Evolutionary conservation across 2,113 vertebrate genomes (phyloP).

Genomic region (Myotis davidii): DNA sequence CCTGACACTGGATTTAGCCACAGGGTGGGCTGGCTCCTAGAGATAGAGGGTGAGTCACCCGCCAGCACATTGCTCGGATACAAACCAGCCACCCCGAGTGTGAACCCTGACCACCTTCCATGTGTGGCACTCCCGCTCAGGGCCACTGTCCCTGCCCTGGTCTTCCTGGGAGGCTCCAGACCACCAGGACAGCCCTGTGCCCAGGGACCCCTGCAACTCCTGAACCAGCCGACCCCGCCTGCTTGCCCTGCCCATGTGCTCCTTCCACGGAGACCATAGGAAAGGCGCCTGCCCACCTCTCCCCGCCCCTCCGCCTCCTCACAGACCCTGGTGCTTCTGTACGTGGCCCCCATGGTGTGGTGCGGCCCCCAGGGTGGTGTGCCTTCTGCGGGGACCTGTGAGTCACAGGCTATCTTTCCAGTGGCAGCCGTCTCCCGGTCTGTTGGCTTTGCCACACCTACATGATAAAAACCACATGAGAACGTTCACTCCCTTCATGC

Average conservation of each 20-base stretch:
- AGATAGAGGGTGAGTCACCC: background rate
- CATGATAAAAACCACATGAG: background rate
- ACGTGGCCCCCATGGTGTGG: background rate
- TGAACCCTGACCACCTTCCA: background rate
- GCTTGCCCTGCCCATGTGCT: background rate
- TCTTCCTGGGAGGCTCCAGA: background rate
- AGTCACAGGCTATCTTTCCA: background rate
- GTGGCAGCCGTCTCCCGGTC: background rate
- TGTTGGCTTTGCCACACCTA: background rate
- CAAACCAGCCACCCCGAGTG: background rate
- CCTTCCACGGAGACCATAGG: background rate
- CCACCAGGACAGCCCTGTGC: background rate
- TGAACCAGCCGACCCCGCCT: background rate
- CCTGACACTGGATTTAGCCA: rapidly evolving
- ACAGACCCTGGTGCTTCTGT: background rate
- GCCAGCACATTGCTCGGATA: background rate
- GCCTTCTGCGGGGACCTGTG: background rate
- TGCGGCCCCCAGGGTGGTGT: too few species aligned
- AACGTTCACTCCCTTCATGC: background rate
- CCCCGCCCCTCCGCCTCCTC: background rate
- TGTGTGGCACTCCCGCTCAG: background rate
- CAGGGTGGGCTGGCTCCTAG: background rate
- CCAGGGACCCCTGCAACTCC: background rate
- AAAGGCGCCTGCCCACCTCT: rapidly evolving
- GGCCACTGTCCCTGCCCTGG: background rate